Evolutionary conservation across 2,797 vertebrate species (phyloP), one percentile per base, ranked within the genome.

Genomic region (Sitta carolinensis): DNA sequence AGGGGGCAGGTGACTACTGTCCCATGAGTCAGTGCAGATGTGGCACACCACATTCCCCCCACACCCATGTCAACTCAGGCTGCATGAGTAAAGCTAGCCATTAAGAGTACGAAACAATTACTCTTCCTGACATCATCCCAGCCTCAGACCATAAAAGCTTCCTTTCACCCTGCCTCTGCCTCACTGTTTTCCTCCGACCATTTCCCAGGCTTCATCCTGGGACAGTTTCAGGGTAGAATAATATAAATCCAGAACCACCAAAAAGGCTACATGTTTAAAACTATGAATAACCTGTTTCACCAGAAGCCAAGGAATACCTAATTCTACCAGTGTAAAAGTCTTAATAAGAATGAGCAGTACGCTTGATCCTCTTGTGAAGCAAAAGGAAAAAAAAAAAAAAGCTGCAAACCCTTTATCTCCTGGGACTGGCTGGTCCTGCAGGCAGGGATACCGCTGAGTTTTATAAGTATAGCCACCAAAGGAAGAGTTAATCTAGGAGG

Each of bases 61-160:
- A 90, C 74, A 91, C 76, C 90, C 77, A 84, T 85, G 66, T 73
- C 79, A 88, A 6, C 59, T 84, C 26, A 50, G 74, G 80, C 45
- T 90, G 77, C 32, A 66, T 87, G 84, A 96, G 78, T 90, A 92
- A 91, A 76, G 57, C 57, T 18, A 63, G 82, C 69, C 93, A 95
- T 92, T 92, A 88, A 48, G 69, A 94, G 63, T 19, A 90, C 30
- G 85, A 89, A 93, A 93, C 81, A 94, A 93, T 92, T 87, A 89
- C n/a, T 87, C 58, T 92, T 95, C 90, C 90, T 96, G 93, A 90
- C 30, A 43, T 92, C 94, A 95, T 68, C 40, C 13, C 40, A 83
- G 61, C 34, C 77, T 90, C 86, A 79, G 80, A 84, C 55, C 13
- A 5, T 68, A 82, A 92, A 64, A 93, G 70, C 74, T 96, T 95